A percentile compares a stretch with the other conserved stretches of the same genome.
Evolutionary conservation across 2,888 invertebrate genomes (phyloP).

Genomic region (Tyria jacobaeae): DNA sequence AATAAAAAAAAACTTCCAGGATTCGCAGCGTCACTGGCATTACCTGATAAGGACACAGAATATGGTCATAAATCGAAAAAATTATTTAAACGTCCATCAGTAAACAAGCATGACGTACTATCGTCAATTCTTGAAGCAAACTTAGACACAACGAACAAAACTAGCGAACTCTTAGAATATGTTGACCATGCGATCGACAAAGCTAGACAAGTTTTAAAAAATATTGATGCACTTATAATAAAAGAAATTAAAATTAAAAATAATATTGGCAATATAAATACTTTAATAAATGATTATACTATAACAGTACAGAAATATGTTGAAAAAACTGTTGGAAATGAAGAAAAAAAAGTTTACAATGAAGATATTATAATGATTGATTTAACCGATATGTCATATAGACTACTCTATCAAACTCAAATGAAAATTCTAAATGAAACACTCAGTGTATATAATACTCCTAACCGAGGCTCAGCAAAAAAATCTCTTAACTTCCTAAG

Average conservation of each 20-base stretch:
- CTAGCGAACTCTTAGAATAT: constrained; percentile 1
- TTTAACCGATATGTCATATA: neutral
- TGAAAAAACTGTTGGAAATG: neutral
- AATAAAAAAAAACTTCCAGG: neutral
- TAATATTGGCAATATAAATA: neutral
- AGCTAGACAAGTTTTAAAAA: neutral
- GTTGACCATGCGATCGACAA: constrained; percentile 3
- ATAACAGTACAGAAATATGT: neutral
- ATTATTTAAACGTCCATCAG: neutral
- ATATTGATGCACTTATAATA: neutral
- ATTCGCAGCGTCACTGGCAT: neutral
- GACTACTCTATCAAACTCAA: constrained; percentile 7
- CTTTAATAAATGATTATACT: neutral
- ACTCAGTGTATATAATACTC: neutral
- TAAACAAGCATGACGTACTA: neutral
- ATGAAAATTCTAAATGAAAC: constrained; percentile 3
- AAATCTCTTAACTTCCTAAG: neutral
- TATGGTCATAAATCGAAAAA: neutral
- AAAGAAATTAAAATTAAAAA: neutral
- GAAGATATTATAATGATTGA: constrained; percentile 7
- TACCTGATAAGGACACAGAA: neutral
- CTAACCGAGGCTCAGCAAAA: neutral
- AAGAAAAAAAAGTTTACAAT: neutral
- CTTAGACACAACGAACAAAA: neutral
- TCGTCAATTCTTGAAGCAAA: neutral